Evolutionary conservation across 2,888 invertebrate genomes (phyloP).

Genomic region (Coenonympha glycerion): DNA sequence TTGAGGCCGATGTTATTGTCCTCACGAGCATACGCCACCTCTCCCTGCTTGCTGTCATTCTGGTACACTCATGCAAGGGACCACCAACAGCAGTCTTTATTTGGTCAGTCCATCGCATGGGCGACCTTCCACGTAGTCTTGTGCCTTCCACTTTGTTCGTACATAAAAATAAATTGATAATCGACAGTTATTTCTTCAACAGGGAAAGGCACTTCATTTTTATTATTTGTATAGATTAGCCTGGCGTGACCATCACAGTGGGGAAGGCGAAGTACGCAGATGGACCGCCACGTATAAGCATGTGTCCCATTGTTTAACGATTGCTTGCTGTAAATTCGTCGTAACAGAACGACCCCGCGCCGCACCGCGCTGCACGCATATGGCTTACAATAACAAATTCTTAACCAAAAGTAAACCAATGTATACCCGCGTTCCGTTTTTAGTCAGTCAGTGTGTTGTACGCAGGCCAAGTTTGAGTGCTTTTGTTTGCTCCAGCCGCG

Average conservation of each 20-base stretch:
- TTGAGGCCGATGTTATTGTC: too few species aligned
- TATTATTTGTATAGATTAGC: too few species aligned
- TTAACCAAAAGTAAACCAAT: slow-evolving; percentile 70
- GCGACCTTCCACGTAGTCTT: too few species aligned
- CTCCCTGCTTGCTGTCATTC: too few species aligned
- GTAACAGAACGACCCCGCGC: slow-evolving; percentile 49
- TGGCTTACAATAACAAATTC: slow-evolving; percentile 72
- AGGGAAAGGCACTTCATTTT: too few species aligned
- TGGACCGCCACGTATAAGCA: slow-evolving; percentile 49
- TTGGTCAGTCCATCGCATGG: too few species aligned
- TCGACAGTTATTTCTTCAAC: too few species aligned
- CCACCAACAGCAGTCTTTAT: too few species aligned
- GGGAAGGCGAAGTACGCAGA: slow-evolving; percentile 38
- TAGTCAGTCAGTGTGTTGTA: slow-evolving; percentile 40
- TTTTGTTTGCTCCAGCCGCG: slow-evolving; percentile 45
- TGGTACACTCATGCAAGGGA: too few species aligned
- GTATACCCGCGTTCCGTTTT: slow-evolving; percentile 57
- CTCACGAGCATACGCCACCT: too few species aligned
- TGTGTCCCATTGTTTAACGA: slow-evolving; percentile 68
- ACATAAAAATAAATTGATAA: too few species aligned
- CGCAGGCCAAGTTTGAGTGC: slow-evolving; percentile 42
- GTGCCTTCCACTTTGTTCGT: too few species aligned
- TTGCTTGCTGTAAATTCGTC: slow-evolving; percentile 57
- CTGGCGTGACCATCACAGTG: slow-evolving; percentile 24
- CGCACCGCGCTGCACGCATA: slow-evolving; percentile 59